These are phyloP conservation scores for Trachythela sp. DNA, from an alignment of 64 coral and sea anemone species.

Conservation along the genomic window DNA sequence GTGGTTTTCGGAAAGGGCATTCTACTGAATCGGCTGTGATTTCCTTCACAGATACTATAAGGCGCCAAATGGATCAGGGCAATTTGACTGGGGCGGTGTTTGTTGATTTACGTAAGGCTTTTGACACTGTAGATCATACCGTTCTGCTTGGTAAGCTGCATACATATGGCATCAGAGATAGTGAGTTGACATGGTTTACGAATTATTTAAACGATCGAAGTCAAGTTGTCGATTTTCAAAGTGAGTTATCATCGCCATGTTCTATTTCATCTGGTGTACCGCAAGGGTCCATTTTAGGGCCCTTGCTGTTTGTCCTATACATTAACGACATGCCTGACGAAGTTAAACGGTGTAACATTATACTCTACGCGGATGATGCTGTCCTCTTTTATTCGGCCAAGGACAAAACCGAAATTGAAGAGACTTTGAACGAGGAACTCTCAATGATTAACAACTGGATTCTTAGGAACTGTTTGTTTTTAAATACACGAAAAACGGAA, in stretches of 20 bases:
- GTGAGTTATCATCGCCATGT: neutral
- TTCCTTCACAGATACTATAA: neutral
- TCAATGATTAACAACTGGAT: too few species aligned
- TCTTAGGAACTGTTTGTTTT: too few species aligned
- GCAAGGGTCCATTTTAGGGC: neutral
- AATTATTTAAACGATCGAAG: neutral
- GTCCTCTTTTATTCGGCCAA: neutral
- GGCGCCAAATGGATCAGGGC: neutral
- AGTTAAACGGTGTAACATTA: neutral
- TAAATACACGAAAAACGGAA: too few species aligned
- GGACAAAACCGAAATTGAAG: neutral
- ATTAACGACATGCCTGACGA: neutral
- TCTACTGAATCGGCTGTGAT: neutral
- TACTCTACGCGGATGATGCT: neutral
- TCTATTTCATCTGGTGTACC: neutral
- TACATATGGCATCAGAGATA: neutral
- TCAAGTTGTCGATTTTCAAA: neutral
- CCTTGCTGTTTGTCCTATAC: neutral
- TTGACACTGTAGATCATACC: neutral
- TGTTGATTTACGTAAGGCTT: neutral
- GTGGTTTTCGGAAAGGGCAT: neutral
- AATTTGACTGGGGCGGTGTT: neutral
- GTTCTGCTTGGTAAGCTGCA: neutral
- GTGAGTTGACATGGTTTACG: neutral
- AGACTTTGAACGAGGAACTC: neutral